Evolutionary conservation across 2,888 invertebrate genomes (phyloP).

Genomic region (Meganola albula): DNA sequence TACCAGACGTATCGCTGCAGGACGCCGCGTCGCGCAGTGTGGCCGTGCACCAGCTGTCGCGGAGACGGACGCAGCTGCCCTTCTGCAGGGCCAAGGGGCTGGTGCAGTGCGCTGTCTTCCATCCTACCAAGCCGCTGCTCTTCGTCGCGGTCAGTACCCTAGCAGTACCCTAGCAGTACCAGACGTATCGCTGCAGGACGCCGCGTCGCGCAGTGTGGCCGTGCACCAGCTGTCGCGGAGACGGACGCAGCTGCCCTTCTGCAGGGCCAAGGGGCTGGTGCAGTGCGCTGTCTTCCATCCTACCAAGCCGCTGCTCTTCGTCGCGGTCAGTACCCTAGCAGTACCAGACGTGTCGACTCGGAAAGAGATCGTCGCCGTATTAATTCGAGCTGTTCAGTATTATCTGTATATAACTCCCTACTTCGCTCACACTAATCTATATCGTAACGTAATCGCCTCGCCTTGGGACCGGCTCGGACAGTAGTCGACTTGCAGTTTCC

Average conservation of each 20-base stretch:
- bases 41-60: slow-evolving; percentile 97
- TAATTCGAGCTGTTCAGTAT: no score
- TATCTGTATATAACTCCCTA: no score
- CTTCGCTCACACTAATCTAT: no score
- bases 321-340: slow-evolving; percentile 77
- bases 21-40: slow-evolving; percentile 80
- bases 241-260: slow-evolving; percentile 93
- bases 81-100: slow-evolving; percentile 93
- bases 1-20: neutral
- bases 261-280: slow-evolving; percentile 91
- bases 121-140: slow-evolving; percentile 92
- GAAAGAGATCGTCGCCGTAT: no score
- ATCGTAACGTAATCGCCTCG: no score
- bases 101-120: slow-evolving; percentile 95
- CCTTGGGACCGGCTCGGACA: no score
- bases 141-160: slow-evolving; percentile 87
- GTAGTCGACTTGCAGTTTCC: no score
- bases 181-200: neutral
- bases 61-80: slow-evolving; percentile 92
- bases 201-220: slow-evolving; percentile 83
- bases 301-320: slow-evolving; percentile 91
- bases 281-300: slow-evolving; percentile 98
- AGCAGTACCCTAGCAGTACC: no score
- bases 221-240: slow-evolving; percentile 96
- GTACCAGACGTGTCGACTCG: neutral